Evolutionary conservation across 1,140 invertebrate genomes (phyloP), one percentile per base, ranked within the genome.

Genomic region (Araneus ventricosus): DNA sequence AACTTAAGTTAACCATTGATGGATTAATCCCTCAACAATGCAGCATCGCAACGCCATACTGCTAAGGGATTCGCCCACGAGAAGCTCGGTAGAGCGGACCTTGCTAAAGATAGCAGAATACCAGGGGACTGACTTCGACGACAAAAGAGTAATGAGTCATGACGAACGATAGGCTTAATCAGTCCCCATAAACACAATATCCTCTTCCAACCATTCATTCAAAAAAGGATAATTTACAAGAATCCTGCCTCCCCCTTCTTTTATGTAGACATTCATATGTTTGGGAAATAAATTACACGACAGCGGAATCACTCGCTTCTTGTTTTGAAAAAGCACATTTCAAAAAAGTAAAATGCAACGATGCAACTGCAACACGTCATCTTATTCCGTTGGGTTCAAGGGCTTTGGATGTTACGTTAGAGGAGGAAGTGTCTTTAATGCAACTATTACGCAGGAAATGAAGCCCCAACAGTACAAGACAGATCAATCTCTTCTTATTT

Each of bases 1-100:
- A 93, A 89, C 92, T 88, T 93, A 93, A 93, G 92, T 89, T 93
- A 93, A 93, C 92, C 87, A 93, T 93, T 93, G 92, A 93, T 93
- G 92, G 92, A 93, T 93, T 93, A 93, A 93, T 93, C 87, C 92
- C 87, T 57, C 45, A 93, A 88, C 92, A 89, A 93, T 67, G 75
- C 75, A 61, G 67, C 45, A 8, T 93, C 52, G 22, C 41, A 30
- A 70, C 27, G 63, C 37, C 37, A 75, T 24, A 39, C 63, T 27
- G 91, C 75, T 63, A 30, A 85, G 87, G 75, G 92, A 88, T 41
- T 88, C 52, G 92, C 86, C 92, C 92, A 57, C 92, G 85, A 93
- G 75, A 84, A 86, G 84, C 82, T 90, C n/a, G 67, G 57, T 34
- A 37, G 80, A 92, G 82, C 90, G 63, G 89, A 70, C 89, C 61